phyloP scores from a whole-genome alignment of 2,797 vertebrate genomes.

The Botia kubotai region DNA sequence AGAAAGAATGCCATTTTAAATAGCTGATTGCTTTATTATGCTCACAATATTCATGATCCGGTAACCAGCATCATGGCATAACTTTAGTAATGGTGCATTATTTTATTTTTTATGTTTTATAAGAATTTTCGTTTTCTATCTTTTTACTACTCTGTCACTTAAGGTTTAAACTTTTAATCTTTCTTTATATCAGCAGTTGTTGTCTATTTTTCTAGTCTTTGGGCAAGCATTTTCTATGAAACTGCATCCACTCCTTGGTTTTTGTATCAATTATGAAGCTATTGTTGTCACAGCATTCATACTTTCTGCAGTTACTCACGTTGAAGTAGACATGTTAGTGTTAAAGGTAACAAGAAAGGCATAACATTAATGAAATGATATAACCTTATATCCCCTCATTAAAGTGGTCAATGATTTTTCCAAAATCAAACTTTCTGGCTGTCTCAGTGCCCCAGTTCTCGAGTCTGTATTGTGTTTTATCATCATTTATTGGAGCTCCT shows the following conservation, averaged over 20 bases:
- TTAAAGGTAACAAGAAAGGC: constrained; percentile 22
- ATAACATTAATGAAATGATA: too few species aligned
- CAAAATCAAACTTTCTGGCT: neutral
- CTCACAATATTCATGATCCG: constrained; percentile 25
- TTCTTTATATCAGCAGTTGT: constrained; percentile 60
- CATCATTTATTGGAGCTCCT: neutral
- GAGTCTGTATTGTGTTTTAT: neutral
- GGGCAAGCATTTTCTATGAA: constrained; percentile 29
- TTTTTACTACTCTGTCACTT: constrained; percentile 61
- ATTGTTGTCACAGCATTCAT: constrained; percentile 21
- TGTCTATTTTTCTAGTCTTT: constrained; percentile 53
- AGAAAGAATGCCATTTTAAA: constrained; percentile 60
- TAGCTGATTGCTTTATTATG: constrained; percentile 26
- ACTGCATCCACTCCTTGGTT: constrained; percentile 1
- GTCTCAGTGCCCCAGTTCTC: neutral
- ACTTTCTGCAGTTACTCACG: constrained; percentile 64
- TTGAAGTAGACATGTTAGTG: constrained; percentile 66
- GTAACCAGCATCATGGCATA: constrained; percentile 21
- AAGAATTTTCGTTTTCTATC: constrained; percentile 59
- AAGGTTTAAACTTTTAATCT: constrained; percentile 66
- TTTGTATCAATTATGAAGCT: constrained; percentile 12
- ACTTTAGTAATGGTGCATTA: constrained; percentile 18
- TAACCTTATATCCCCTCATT: neutral
- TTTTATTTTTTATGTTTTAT: constrained; percentile 67
- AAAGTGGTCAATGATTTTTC: neutral